These are phyloP conservation scores for Agrotis segetum DNA, from an alignment of 2,888 invertebrate species.

Conservation along the genomic window DNA sequence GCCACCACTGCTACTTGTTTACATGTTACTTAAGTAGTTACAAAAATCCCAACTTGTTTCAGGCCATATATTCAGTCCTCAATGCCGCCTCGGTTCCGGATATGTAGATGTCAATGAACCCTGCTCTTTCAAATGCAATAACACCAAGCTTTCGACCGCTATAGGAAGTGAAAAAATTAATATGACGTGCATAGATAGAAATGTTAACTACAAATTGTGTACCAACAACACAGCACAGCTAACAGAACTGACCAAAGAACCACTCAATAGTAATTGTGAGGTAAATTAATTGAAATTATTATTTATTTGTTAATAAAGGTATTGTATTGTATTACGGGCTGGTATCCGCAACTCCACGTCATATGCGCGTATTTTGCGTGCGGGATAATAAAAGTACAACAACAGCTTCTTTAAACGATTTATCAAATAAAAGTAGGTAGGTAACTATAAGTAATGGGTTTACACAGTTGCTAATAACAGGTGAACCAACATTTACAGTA, in stretches of 20 bases:
- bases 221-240: slow-evolving; percentile 60
- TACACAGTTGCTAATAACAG: too few relatives aligned
- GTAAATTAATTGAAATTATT: slow-evolving; percentile 56
- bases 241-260: slow-evolving; percentile 58
- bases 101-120: slow-evolving; percentile 81
- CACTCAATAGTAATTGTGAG: slow-evolving; percentile 68
- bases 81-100: slow-evolving; percentile 75
- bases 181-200: slow-evolving; percentile 81
- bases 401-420: too few relatives aligned
- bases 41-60: slow-evolving; percentile 43
- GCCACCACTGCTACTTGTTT: too few relatives aligned
- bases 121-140: slow-evolving; percentile 76
- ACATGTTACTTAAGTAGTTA: too few relatives aligned
- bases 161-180: slow-evolving; percentile 70
- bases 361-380: too few relatives aligned
- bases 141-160: slow-evolving; percentile 66
- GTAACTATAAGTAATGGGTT: too few relatives aligned
- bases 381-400: too few relatives aligned
- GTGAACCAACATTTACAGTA: too few relatives aligned
- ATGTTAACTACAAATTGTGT: slow-evolving; percentile 76
- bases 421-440: too few relatives aligned
- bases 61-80: slow-evolving; percentile 75
- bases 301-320: neutral
- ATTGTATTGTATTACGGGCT: too few relatives aligned
- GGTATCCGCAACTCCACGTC: too few relatives aligned